Conservation (phyloP, 1,140 invertebrate species). For the Pissodes strobi region DNA sequence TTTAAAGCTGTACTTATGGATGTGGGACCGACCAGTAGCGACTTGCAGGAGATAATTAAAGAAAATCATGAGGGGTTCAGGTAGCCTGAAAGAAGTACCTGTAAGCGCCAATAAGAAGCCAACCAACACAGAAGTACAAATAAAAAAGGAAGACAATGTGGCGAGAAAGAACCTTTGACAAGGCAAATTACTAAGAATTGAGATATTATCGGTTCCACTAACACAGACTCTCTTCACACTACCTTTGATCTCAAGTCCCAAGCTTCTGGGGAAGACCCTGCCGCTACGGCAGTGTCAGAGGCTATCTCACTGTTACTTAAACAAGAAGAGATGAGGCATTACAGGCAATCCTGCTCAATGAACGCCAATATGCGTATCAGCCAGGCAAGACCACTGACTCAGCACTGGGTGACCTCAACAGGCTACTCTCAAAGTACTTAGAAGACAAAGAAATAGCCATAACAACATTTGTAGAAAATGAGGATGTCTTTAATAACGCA, state of each 20-base stretch:
- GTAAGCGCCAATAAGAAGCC: constrained; percentile 53
- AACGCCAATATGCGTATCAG: no score
- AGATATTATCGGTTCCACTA: constrained; percentile 54
- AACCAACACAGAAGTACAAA: constrained; percentile 47
- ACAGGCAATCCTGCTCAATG: no score
- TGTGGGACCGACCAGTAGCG: constrained; percentile 46
- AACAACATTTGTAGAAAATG: no score
- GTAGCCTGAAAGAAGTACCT: constrained; percentile 54
- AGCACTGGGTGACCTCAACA: no score
- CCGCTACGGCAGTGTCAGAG: constrained; percentile 37
- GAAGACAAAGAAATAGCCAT: no score
- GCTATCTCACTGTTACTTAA: constrained; percentile 41
- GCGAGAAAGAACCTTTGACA: constrained; percentile 47
- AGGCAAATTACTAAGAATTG: constrained; percentile 52
- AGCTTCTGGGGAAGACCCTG: constrained; percentile 40
- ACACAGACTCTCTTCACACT: constrained; percentile 53
- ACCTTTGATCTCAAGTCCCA: constrained; percentile 48
- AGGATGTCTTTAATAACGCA: no score
- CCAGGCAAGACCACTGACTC: no score
- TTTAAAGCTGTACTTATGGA: constrained; percentile 51
- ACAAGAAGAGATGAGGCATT: no score
- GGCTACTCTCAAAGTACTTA: no score
- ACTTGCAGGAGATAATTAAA: constrained; percentile 52
- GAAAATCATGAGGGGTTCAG: constrained; percentile 55
- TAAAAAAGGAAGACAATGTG: constrained; percentile 54